These are phyloP conservation scores for Cosmopolites sordidus DNA, from an alignment of 2,888 invertebrate genomes.

Conservation along the genomic window DNA sequence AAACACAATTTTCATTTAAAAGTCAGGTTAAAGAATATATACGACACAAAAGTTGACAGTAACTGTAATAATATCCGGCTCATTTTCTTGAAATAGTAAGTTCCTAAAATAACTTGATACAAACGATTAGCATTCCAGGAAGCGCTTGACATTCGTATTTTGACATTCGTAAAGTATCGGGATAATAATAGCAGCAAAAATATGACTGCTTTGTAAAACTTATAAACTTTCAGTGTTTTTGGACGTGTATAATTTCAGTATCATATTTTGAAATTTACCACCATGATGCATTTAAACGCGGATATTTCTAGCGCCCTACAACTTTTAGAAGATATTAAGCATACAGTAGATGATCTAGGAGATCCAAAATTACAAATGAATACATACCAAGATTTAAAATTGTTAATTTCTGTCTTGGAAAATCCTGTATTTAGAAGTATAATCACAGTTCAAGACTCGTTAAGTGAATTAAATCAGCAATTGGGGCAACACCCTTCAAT, in stretches of 20 bases:
- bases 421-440: constrained; percentile 90
- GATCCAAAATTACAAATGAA: constrained; percentile 74
- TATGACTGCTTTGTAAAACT: not conserved
- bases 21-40: no score
- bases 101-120: no score
- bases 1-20: no score
- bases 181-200: not conserved
- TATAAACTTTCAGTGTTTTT: not conserved
- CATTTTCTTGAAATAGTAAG: no score
- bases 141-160: not conserved
- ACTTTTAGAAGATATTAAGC: constrained; percentile 82
- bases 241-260: not conserved
- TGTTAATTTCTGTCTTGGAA: constrained; percentile 76
- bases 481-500: constrained; percentile 88
- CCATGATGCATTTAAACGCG: constrained; percentile 55
- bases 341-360: constrained; percentile 77
- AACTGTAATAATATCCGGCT: no score
- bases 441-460: constrained; percentile 85
- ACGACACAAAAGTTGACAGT: no score
- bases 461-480: constrained; percentile 81
- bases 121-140: no score
- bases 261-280: not conserved
- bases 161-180: not conserved
- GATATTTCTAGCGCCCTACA: constrained; percentile 88
- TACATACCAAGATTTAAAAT: constrained; percentile 74